Evolutionary conservation across 2,113 vertebrate species (phyloP), one percentile per base, ranked within the genome.

Genomic region (Gnathonemus echidnorhynchus): DNA sequence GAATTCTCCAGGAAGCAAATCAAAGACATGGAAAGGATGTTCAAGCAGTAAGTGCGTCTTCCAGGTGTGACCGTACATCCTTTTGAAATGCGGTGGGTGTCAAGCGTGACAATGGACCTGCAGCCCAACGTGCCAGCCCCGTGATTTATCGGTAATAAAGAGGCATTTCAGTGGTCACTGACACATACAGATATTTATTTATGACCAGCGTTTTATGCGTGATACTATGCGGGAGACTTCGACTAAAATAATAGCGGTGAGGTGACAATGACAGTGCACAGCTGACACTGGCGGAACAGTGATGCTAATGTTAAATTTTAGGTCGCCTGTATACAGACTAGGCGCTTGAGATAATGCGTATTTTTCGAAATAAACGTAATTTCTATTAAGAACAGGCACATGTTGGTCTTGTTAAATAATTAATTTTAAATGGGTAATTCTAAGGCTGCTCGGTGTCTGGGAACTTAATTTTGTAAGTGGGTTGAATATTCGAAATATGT

Each of bases 1-100:
- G 98, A 99, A 96, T 99, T 99, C 95, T 98, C 97, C 94, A 95
- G 98, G 89, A 95, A 96, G 86, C 98, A 99, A 95, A 98, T 99
- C 95, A 98, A 97, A 93, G 98, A 98, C 95, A 98, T 99, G 98
- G 98, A 98, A 93, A 95, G 92, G 91, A 97, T 98, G 95, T 99
- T 99, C 95, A 97, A 97, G 91, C 95, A 95, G 98, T 98, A 95
- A 98, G 98, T 97, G 90, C 58, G 42, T 24, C 83, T 85, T 11
- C n/a, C 62, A 31, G 10, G 10, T 31, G 10, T 70, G 24, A n/a
- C 58, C n/a, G 24, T 10, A 45, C 10, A 46, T 15, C 31, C 11
- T 88, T n/a, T 3, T n/a, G 9, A 86, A 49, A 70, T 90, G 45
- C 48, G 35, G 39, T 19, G 19, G 17, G 31, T 42, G 27, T 62